A percentile compares a stretch with the other conserved stretches of the same genome.
Evolutionary conservation across 2,113 vertebrate species (phyloP).

Genomic region (Eurypyga helias): DNA sequence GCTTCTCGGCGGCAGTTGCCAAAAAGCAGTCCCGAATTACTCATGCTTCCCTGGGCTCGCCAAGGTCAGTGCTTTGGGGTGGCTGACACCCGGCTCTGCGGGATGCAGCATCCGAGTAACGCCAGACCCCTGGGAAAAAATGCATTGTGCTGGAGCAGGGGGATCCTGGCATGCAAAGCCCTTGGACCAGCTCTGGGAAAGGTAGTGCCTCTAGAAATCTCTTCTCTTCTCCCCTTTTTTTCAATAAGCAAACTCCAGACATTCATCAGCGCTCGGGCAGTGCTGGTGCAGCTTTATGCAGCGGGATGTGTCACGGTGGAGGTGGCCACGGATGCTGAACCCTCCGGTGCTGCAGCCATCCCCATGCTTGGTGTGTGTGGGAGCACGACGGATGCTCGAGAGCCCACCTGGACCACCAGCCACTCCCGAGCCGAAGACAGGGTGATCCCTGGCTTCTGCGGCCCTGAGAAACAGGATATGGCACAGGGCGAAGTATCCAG

Average conservation of each 20-base stretch:
- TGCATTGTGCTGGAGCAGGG: not conserved
- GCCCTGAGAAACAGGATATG: not conserved
- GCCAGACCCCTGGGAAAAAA: not conserved
- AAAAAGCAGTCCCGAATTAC: not conserved
- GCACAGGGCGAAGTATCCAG: not conserved
- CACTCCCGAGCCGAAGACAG: fast-evolving
- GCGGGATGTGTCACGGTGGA: not conserved
- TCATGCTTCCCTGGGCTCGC: not conserved
- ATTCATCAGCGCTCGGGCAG: fast-evolving
- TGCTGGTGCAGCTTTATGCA: not conserved
- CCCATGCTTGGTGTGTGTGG: not conserved
- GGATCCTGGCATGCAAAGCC: not conserved
- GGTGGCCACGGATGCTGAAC: not conserved
- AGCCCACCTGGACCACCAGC: fast-evolving
- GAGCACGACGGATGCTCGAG: not conserved
- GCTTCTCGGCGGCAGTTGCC: fast-evolving
- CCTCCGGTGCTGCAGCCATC: not conserved
- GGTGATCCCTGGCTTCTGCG: not conserved
- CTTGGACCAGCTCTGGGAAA: fast-evolving
- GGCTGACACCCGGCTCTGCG: fast-evolving
- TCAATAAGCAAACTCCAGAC: not conserved
- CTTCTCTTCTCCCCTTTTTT: no score
- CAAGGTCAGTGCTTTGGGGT: not conserved
- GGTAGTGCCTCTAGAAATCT: fast-evolving
- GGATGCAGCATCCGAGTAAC: not conserved